Percentiles rank a stretch among this genome's conserved stretches.
phyloP scores from a whole-genome alignment of 1,140 invertebrate genomes.

The Cecropterus lyciades region DNA sequence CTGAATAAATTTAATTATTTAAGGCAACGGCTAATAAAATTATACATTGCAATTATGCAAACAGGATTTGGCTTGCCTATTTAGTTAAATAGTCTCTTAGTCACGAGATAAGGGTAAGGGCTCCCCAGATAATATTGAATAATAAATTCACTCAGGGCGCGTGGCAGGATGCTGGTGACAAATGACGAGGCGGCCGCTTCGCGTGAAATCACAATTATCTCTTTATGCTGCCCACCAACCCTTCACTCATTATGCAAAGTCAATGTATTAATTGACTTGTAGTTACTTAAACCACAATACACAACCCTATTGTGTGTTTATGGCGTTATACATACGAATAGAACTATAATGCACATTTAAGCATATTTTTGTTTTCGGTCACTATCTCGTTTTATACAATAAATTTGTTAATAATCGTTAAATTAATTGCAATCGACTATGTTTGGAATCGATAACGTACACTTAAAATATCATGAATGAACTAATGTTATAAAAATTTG shows the following conservation, averaged over 20 bases:
- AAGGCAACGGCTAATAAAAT: constrained; percentile 11
- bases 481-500: too few relatives aligned
- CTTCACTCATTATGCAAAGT: constrained; percentile 76
- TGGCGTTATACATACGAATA: neutral
- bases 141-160: constrained; percentile 74
- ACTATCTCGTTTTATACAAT: too few relatives aligned
- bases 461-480: too few relatives aligned
- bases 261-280: constrained; percentile 58
- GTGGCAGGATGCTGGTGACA: constrained; percentile 82
- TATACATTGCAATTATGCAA: constrained; percentile 10
- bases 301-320: neutral
- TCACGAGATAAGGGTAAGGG: constrained; percentile 67
- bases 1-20: too few relatives aligned
- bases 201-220: constrained; percentile 82
- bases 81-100: constrained; percentile 66
- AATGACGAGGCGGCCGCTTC: constrained; percentile 62
- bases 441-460: too few relatives aligned
- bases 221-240: constrained; percentile 67
- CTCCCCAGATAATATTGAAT: constrained; percentile 72
- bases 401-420: too few relatives aligned
- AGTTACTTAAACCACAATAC: constrained; percentile 8
- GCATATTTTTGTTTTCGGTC: too few relatives aligned
- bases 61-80: constrained; percentile 40
- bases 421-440: too few relatives aligned
- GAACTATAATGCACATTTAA: too few relatives aligned